Base-by-base conservation (phyloP, 2,888 invertebrate genomes). In the Oligia fasciuncula region DNA sequence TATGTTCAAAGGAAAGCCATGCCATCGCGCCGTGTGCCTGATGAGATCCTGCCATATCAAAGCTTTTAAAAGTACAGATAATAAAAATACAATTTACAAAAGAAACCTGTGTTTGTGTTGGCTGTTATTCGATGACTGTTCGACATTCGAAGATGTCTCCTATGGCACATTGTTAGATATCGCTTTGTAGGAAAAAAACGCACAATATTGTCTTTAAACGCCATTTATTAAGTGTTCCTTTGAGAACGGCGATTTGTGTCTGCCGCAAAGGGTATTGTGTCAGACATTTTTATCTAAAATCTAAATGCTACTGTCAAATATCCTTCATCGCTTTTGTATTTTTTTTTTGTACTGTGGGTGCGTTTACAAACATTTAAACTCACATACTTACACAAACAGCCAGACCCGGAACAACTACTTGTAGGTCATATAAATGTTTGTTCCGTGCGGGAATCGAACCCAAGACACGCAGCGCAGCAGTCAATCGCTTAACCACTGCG, bases 71-170 rank as follows among this genome's bases (percentile, higher is more conserved):
- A 43, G 14, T n/a, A 17, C 13, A 11, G 23, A 40, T 57, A 14
- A 57, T 66, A 17, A 51, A 49, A 77, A 49, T 60, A 19, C 6
- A 9, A 77, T 67, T 57, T 76, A 23, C 5, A 46, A 72, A 35
- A 40, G 13, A 67, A 51, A 67, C 19, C 23, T 51, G n/a, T 43
- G 23, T 63, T n/a, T 43, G 4, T n/a, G n/a, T 0, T 46, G 17
- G 40, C n/a, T 29, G n/a, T 54, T 43, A 51, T 43, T 5, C 5
- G 8, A 49, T 11, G 4, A n/a, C 17, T 57, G 19, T 73, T 43
- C 43, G 13, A 17, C 40, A 69, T 35, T 70, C 0, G 29, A 74
- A 66, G 14, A 67, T 51, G 40, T 60, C 23, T 68, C 62, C 35
- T 29, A 68, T 19, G 57, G 5, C 40, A 66, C 17, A 43, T 60